Conservation (phyloP, 1,140 invertebrate genomes). For the Papilio dardanus region DNA sequence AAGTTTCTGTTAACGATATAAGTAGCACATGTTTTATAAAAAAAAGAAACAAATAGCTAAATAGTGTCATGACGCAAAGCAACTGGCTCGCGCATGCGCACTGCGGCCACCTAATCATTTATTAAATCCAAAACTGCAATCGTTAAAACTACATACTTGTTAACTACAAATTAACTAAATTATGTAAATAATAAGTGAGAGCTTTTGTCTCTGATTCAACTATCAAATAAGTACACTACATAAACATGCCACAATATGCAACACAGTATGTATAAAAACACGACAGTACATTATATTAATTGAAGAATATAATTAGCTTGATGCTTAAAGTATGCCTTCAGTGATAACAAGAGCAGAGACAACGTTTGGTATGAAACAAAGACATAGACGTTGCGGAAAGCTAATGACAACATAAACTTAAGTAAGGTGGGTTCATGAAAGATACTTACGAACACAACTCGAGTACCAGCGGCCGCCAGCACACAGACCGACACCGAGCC, state of each 20-base stretch:
- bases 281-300: neutral
- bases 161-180: neutral
- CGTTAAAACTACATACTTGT: neutral
- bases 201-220: neutral
- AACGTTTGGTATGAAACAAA: neutral
- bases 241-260: neutral
- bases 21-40: no score
- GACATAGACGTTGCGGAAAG: neutral
- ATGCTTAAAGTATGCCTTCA: neutral
- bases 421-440: neutral
- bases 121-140: conserved; percentile 47
- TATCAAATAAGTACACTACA: neutral
- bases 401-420: conserved; percentile 34
- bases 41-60: conserved; percentile 32
- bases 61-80: conserved; percentile 62
- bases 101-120: conserved; percentile 47
- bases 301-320: neutral
- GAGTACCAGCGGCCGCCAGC: conserved; percentile 42
- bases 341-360: neutral
- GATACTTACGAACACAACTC: conserved; percentile 64
- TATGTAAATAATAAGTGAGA: neutral
- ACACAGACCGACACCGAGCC: conserved; percentile 41
- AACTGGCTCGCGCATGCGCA: conserved; percentile 56
- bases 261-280: neutral
- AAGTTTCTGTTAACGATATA: neutral